phyloP scores from a whole-genome alignment of 2,113 vertebrate species.

The Ardeotis arabs region DNA sequence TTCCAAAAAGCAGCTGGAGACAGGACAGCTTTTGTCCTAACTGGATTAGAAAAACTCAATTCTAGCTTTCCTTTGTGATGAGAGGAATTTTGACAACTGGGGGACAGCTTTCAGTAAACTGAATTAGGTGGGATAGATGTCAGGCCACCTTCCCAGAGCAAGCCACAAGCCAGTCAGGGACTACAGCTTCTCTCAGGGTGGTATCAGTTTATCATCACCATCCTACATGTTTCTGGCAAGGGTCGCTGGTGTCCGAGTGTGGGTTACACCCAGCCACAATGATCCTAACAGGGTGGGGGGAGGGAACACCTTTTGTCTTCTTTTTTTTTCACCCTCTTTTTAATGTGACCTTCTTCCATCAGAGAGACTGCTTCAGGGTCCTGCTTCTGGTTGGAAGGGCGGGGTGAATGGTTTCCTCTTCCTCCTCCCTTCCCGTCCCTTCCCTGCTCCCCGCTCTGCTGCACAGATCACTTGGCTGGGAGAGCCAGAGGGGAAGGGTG shows the following conservation, averaged over 20 bases:
- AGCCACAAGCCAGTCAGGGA: not conserved
- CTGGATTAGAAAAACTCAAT: not conserved
- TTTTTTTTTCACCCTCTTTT: not conserved
- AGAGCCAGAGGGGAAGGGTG: slow-evolving; percentile 55
- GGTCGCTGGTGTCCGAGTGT: not conserved
- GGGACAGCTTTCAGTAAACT: not conserved
- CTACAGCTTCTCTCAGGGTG: not conserved
- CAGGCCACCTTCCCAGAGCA: not conserved
- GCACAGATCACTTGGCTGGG: slow-evolving; percentile 34
- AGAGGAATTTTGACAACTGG: slow-evolving; percentile 17
- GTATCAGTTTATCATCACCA: not conserved
- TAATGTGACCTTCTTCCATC: slow-evolving; percentile 42
- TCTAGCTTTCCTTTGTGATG: not conserved
- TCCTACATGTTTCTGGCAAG: not conserved
- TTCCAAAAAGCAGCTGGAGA: slow-evolving; percentile 53
- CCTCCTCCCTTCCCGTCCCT: slow-evolving; percentile 34
- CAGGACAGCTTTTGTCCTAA: slow-evolving; percentile 22
- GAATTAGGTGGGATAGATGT: not conserved
- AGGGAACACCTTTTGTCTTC: not conserved
- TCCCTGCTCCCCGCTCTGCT: not conserved
- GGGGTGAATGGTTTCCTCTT: slow-evolving; percentile 58
- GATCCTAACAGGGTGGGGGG: not conserved
- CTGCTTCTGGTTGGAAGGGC: slow-evolving; percentile 55
- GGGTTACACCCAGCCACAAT: not conserved
- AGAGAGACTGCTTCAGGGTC: not conserved